These are phyloP conservation scores for Zeus faber DNA, from an alignment of 2,113 vertebrate species.

Conservation along the genomic window DNA sequence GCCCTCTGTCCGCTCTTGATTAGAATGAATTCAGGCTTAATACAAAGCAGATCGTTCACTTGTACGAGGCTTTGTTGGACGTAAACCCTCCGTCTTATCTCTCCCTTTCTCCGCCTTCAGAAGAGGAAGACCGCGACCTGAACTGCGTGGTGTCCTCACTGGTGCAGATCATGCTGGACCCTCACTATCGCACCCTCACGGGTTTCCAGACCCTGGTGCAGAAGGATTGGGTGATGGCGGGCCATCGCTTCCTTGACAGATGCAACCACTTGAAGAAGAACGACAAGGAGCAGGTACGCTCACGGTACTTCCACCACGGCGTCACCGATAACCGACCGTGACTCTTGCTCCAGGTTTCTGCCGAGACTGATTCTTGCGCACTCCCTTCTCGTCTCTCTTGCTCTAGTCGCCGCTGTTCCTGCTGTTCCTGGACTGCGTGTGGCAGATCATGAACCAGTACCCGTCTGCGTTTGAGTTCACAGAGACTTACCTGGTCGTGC, in stretches of 20 bases:
- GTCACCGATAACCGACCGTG: too few relatives aligned
- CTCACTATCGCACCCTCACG: slow-evolving; percentile 86
- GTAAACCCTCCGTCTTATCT: neutral
- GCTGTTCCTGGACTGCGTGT: slow-evolving; percentile 93
- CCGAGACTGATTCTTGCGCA: neutral
- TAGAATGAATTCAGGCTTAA: too few relatives aligned
- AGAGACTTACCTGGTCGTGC: slow-evolving; percentile 86
- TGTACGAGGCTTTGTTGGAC: too few relatives aligned
- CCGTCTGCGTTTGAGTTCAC: slow-evolving; percentile 95
- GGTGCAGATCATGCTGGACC: slow-evolving; percentile 94
- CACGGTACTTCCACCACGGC: neutral
- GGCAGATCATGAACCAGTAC: slow-evolving; percentile 94
- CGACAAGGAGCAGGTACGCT: slow-evolving; percentile 86
- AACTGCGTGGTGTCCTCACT: slow-evolving; percentile 89
- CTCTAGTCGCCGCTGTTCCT: slow-evolving; percentile 88
- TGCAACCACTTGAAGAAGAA: slow-evolving; percentile 96
- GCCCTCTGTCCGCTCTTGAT: too few relatives aligned
- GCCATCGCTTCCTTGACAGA: slow-evolving; percentile 91
- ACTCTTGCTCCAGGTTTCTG: neutral
- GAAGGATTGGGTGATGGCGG: slow-evolving; percentile 98
- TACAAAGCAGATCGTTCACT: too few relatives aligned
- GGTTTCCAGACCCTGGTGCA: slow-evolving; percentile 97
- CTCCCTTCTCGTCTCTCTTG: slow-evolving; percentile 4
- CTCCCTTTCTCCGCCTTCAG: slow-evolving; percentile 63
- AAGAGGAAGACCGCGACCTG: slow-evolving; percentile 93